Conservation (phyloP, 1,140 invertebrate genomes). For the Oreohelix idahoensis region DNA sequence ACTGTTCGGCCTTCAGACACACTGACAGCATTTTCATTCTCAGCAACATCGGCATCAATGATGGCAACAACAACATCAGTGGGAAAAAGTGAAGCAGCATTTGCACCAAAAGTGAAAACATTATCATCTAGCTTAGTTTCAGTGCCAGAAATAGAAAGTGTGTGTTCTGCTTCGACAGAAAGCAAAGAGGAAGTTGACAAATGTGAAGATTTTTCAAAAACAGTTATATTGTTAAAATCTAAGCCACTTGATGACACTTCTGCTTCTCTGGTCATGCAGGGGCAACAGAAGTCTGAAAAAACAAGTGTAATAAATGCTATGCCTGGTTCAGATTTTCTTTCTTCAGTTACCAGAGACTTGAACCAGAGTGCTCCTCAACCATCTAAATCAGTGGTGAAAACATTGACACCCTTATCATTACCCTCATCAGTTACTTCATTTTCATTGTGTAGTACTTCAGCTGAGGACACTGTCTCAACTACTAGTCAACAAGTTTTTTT, state of each 20-base stretch:
- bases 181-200: neutral
- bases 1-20: constrained; percentile 15
- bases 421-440: neutral
- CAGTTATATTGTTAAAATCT: neutral
- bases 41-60: constrained; percentile 35
- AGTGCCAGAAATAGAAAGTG: neutral
- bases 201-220: neutral
- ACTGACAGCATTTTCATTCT: constrained; percentile 18
- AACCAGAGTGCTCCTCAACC: neutral
- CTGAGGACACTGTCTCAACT: neutral
- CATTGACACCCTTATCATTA: constrained; percentile 7
- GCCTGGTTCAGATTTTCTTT: neutral
- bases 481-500: neutral
- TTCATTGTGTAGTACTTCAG: neutral
- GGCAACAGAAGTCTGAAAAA: neutral
- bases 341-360: neutral
- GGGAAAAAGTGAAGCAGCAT: neutral
- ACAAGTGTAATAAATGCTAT: neutral
- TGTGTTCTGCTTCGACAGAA: neutral
- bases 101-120: neutral
- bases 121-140: neutral
- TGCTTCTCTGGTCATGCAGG: neutral
- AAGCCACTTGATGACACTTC: neutral
- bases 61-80: constrained; percentile 20
- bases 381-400: neutral